Base-by-base conservation (phyloP, 1,140 invertebrate genomes). In the Nasonia longicornis region DNA sequence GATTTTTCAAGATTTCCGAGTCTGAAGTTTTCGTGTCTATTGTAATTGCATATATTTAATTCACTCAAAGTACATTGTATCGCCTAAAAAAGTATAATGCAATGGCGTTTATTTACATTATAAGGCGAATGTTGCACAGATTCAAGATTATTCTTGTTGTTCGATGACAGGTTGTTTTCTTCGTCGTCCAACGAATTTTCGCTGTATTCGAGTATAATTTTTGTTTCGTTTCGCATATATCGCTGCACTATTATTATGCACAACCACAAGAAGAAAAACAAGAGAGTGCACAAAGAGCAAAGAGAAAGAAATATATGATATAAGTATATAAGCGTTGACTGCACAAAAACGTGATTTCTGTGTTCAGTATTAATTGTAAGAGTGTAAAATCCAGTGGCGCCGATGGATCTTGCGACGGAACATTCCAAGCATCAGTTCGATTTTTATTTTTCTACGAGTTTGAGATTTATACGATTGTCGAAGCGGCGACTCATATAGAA, bases 281-380 rank as follows among this genome's bases (percentile, higher is more conserved):
- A 73, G 77, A 76, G 74, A 77, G 74, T 77, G 74, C 79, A 71
- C 80, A 64, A 81, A 77, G 45, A 80, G 35, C 12, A 75, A 75
- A 16, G 8, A 72, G 64, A 67, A 67, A 67, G 64, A 26, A 67
- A 67, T 67, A 58, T 52, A 38, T 64, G 16, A 75, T 58, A 58
- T 48, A 22, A 48, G 16, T 14, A 63, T 48, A 67, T 73, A 77
- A 77, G 80, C 52, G 80, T 82, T 82, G 76, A 76, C 77, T 72
- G 78, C 78, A 83, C 72, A 79, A 82, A 79, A 80, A 77, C 69
- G 82, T 83, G 82, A 77, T 76, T 83, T 83, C 77, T 80, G 78
- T 83, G 74, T 83, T 80, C 78, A 83, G 78, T 83, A 83, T 83
- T 83, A 80, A 83, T 52, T 77, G 10, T 82, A 82, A 82, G 70